phyloP scores from a whole-genome alignment of 30 jellyfish, hydroid and myxozoan genomes.

The Aurelia coerulea region DNA sequence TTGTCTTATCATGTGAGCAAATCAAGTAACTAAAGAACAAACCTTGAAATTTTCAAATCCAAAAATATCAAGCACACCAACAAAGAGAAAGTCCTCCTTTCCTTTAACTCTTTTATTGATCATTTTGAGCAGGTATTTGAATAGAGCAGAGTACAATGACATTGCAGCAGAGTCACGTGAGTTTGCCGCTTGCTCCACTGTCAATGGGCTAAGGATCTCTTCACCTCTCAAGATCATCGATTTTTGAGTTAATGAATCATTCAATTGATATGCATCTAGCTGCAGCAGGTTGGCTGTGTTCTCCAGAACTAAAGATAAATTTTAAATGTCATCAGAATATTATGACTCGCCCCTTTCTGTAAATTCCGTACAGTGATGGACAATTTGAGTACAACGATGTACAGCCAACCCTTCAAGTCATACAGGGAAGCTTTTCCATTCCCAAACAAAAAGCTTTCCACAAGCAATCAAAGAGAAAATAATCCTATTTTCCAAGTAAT shows the following conservation, averaged over 20 bases:
- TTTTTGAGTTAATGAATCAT: slow-evolving; percentile 91
- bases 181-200: slow-evolving; percentile 93
- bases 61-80: slow-evolving; percentile 92
- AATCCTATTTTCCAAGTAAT: too few species aligned
- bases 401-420: too few species aligned
- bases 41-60: slow-evolving; percentile 98
- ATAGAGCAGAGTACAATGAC: slow-evolving; percentile 92
- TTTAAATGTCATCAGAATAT: background rate
- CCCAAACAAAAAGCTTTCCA: too few species aligned
- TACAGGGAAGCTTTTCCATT: too few species aligned
- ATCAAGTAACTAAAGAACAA: background rate
- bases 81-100: slow-evolving; percentile 49
- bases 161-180: slow-evolving; percentile 94
- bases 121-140: slow-evolving; percentile 82
- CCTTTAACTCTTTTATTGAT: slow-evolving; percentile 82
- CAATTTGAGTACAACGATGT: too few species aligned
- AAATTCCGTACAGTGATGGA: too few species aligned
- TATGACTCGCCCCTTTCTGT: too few species aligned
- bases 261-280: slow-evolving; percentile 77
- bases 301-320: slow-evolving; percentile 72
- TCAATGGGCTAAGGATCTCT: slow-evolving; percentile 92
- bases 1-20: background rate
- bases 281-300: slow-evolving; percentile 85
- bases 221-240: slow-evolving; percentile 94
- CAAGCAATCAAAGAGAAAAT: too few species aligned